Percentiles rank a stretch among this genome's conserved stretches.
These are phyloP conservation scores for Podiceps cristatus DNA, from an alignment of 2,113 vertebrate genomes.

Conservation along the genomic window DNA sequence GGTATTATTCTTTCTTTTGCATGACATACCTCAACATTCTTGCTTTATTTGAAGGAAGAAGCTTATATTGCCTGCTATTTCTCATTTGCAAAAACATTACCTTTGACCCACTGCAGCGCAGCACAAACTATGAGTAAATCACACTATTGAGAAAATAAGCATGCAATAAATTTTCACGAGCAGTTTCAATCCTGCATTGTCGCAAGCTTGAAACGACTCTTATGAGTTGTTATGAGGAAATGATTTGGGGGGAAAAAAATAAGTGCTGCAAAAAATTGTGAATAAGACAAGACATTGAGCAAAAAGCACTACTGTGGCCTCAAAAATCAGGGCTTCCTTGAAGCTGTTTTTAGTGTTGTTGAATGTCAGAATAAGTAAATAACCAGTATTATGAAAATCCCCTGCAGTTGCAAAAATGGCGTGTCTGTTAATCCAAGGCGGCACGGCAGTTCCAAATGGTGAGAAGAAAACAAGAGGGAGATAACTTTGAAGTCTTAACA, in stretches of 20 bases:
- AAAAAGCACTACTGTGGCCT: background rate
- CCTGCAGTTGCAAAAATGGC: background rate
- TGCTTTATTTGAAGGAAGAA: background rate
- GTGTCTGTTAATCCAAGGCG: background rate
- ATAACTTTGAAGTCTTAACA: background rate
- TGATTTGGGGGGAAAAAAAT: background rate
- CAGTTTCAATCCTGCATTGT: background rate
- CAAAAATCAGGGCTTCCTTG: background rate
- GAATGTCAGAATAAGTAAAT: background rate
- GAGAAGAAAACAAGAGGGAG: background rate
- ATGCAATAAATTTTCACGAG: constrained; percentile 5
- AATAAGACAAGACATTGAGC: background rate
- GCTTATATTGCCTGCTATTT: background rate
- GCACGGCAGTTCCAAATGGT: background rate
- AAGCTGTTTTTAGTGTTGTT: background rate
- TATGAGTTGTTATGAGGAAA: background rate
- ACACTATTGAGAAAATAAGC: constrained; percentile 24
- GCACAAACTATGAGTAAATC: background rate
- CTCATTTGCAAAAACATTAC: background rate
- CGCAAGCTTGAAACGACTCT: background rate
- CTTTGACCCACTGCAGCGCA: constrained; percentile 18
- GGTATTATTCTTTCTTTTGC: background rate
- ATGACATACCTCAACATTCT: background rate
- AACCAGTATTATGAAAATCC: background rate
- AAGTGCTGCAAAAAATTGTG: background rate